Evolutionary conservation across 2,797 vertebrate species (phyloP), one percentile per base, ranked within the genome.

Genomic region (Hephaestus fuliginosus): DNA sequence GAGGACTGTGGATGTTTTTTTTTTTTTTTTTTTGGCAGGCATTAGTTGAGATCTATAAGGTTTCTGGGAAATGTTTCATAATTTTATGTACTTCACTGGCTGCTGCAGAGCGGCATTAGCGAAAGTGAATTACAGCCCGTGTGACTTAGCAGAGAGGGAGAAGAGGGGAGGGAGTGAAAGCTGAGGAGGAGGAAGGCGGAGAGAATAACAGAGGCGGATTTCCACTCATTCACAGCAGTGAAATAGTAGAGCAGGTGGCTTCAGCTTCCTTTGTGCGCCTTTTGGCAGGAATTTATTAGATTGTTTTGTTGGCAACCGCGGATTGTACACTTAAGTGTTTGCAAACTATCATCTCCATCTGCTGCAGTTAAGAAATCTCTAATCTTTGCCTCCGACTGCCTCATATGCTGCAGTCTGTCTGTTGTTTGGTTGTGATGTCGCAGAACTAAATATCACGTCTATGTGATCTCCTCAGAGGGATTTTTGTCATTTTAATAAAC

Each of bases 41-140:
- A 76, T 76, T 53, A 79, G 65, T 58, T 20, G 67, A 87, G 82
- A 82, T 70, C 52, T 66, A 46, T 41, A 33, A 1, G 70, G 43
- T 30, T 93, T 84, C 85, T 80, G 86, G 91, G 84, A 93, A 93
- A 90, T 76, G 86, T 86, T 86, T 91, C 69, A 90, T 82, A 70
- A 86, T 77, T 78, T 65, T 74, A 75, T 83, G 49, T 62, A 78
- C 83, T 86, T 70, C 71, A 44, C 53, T 9, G 30, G 74, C 74
- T 86, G 64, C 82, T 89, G 76, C 88, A 87, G 62, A 84, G 74
- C 81, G 63, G 84, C 91, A 92, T 93, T 90, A 90, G 90, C 11
- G 43, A 84, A 93, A 93, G 84, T 90, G 90, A 92, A 89, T 94
- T 93, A 93, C 67, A 30, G 82, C 79, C 51, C 62, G 76, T 70